Conservation (phyloP, 2,888 invertebrate genomes). For the Steinernema carpocapsae region DNA sequence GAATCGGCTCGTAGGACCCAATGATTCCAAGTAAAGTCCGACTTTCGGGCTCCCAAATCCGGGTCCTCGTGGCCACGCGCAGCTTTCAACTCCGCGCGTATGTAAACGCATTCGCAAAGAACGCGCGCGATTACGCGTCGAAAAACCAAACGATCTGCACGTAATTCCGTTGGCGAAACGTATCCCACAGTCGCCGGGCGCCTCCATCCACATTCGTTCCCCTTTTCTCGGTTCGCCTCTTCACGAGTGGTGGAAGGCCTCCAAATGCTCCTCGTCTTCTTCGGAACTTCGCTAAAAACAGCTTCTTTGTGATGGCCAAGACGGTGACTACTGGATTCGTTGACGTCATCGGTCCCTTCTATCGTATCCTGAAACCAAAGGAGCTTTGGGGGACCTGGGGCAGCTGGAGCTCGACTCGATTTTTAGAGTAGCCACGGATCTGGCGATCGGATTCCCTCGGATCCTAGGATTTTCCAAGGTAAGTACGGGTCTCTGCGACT, state of each 20-base stretch:
- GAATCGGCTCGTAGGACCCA: not conserved
- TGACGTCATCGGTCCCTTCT: too few species aligned
- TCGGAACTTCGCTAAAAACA: not conserved
- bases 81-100: constrained; percentile 1
- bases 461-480: not conserved
- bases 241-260: not conserved
- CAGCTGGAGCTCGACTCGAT: not conserved
- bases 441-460: not conserved
- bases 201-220: constrained; percentile 14
- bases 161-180: not conserved
- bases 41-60: not conserved
- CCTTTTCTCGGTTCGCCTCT: not conserved
- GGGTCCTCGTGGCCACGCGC: not conserved
- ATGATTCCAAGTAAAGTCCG: not conserved
- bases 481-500: constrained; percentile 16
- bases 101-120: constrained; percentile 16
- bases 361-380: too few species aligned
- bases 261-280: not conserved
- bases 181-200: constrained; percentile 30
- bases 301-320: not conserved
- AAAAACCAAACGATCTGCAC: constrained; percentile 15
- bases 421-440: constrained; percentile 6
- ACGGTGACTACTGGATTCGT: constrained; percentile 19
- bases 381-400: not conserved
- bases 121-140: constrained; percentile 24